These are phyloP conservation scores for Aphaenogaster rudis DNA, from an alignment of 1,140 invertebrate genomes.

Conservation along the genomic window DNA sequence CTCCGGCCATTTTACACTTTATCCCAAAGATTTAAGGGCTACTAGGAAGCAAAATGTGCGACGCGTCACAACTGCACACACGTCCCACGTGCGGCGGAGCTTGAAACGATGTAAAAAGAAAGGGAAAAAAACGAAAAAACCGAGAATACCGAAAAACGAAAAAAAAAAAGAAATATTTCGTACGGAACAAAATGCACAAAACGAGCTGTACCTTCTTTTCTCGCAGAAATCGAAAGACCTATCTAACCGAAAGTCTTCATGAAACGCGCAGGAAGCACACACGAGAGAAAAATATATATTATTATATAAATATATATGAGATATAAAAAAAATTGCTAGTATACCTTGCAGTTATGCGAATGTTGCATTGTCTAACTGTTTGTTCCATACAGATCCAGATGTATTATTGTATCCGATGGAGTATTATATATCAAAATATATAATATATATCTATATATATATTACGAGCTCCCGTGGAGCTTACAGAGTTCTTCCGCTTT, in stretches of 20 bases:
- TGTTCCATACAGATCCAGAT: constrained; percentile 84
- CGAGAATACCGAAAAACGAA: constrained; percentile 17
- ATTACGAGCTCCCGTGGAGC: constrained; percentile 62
- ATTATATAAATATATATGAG: constrained; percentile 75
- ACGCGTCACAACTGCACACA: constrained; percentile 1
- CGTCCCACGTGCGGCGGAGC: constrained; percentile 62
- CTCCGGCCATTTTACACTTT: constrained; percentile 25
- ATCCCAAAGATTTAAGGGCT: constrained; percentile 31
- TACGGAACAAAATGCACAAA: constrained; percentile 77
- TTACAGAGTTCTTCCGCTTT: not conserved
- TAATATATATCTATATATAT: constrained; percentile 73
- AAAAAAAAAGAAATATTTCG: constrained; percentile 65
- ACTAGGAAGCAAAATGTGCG: constrained; percentile 15
- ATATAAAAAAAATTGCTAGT: constrained; percentile 80
- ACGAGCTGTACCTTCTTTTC: constrained; percentile 80
- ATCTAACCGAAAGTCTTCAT: constrained; percentile 83
- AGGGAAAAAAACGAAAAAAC: constrained; percentile 25
- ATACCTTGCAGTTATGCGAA: constrained; percentile 82
- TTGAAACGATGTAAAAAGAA: constrained; percentile 50
- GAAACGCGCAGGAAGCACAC: constrained; percentile 74
- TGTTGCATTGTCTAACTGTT: constrained; percentile 84
- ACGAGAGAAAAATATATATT: constrained; percentile 72
- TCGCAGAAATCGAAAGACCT: constrained; percentile 75
- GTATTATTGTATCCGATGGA: constrained; percentile 84
- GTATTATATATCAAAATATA: constrained; percentile 80